phyloP scores from a whole-genome alignment of 2,113 vertebrate genomes.

The Oryzias woworae region DNA sequence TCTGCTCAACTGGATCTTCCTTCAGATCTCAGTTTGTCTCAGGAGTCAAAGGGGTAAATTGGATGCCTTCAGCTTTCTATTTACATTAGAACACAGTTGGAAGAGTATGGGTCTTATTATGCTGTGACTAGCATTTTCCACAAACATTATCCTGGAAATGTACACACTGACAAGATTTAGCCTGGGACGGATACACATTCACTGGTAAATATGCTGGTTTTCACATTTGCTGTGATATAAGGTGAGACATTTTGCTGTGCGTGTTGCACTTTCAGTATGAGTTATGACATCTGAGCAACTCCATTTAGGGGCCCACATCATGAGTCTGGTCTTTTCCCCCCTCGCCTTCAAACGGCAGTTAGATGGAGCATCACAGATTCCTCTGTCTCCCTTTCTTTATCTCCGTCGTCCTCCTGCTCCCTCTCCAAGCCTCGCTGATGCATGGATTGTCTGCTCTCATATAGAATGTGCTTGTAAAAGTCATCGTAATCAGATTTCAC shows the following conservation, averaged over 20 bases:
- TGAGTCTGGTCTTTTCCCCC: constrained; percentile 33
- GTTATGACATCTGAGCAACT: constrained; percentile 37
- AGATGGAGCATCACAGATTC: constrained; percentile 25
- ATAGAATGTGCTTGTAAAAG: constrained; percentile 73
- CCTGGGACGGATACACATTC: constrained; percentile 31
- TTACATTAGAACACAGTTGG: constrained; percentile 26
- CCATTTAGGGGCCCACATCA: constrained; percentile 30
- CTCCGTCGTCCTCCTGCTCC: constrained; percentile 37
- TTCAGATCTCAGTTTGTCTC: constrained; percentile 14
- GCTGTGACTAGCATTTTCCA: constrained; percentile 31
- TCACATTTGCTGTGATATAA: constrained; percentile 29
- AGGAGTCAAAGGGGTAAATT: constrained; percentile 36
- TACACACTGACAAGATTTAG: constrained; percentile 46
- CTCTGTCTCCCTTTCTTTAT: constrained; percentile 22
- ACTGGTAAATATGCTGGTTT: constrained; percentile 40
- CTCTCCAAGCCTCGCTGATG: constrained; percentile 56
- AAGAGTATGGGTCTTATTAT: constrained; percentile 28
- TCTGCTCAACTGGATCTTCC: background rate
- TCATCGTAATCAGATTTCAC: constrained; percentile 73
- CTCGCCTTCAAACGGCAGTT: constrained; percentile 39
- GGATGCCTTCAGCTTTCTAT: constrained; percentile 23
- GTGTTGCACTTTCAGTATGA: constrained; percentile 18
- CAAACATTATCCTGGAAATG: constrained; percentile 45
- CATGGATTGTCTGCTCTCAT: constrained; percentile 73
- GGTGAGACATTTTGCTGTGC: background rate